A percentile compares a stretch with the other conserved stretches of the same genome.
phyloP scores from a whole-genome alignment of 2,113 vertebrate genomes.

The Oreocharis arfaki region DNA sequence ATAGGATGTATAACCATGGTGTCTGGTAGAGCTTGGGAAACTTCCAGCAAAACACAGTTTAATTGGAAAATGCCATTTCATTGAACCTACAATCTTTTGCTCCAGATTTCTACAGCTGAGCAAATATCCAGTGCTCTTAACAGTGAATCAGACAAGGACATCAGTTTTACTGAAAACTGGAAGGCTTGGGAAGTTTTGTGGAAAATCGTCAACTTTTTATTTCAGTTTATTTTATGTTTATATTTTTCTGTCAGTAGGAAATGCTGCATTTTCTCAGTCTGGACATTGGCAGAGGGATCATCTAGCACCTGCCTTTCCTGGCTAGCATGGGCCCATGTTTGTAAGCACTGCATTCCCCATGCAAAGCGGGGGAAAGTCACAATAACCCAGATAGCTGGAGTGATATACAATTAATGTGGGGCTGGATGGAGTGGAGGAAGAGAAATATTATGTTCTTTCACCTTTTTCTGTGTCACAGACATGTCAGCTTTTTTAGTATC shows the following conservation, averaged over 20 bases:
- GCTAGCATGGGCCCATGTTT: neutral
- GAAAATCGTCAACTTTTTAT: neutral
- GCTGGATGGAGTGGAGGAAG: neutral
- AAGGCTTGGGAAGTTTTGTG: neutral
- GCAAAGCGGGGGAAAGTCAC: neutral
- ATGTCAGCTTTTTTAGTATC: neutral
- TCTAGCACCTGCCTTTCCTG: neutral
- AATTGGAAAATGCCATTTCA: constrained; percentile 17
- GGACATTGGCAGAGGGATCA: neutral
- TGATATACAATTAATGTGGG: neutral
- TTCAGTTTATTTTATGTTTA: neutral
- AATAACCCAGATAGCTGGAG: neutral
- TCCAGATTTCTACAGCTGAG: constrained; percentile 7
- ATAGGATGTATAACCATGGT: neutral
- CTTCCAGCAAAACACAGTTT: constrained; percentile 6
- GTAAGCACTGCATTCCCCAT: neutral
- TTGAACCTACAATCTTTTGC: neutral
- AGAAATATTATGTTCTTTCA: neutral
- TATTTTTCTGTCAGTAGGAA: neutral
- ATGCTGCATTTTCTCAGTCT: neutral
- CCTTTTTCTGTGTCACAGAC: neutral
- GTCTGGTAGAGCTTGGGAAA: neutral
- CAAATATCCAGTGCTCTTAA: neutral
- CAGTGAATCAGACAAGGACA: neutral
- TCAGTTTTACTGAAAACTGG: neutral